Evolutionary conservation across 2,113 vertebrate species (phyloP).

Genomic region (Ceyx melanurus): DNA sequence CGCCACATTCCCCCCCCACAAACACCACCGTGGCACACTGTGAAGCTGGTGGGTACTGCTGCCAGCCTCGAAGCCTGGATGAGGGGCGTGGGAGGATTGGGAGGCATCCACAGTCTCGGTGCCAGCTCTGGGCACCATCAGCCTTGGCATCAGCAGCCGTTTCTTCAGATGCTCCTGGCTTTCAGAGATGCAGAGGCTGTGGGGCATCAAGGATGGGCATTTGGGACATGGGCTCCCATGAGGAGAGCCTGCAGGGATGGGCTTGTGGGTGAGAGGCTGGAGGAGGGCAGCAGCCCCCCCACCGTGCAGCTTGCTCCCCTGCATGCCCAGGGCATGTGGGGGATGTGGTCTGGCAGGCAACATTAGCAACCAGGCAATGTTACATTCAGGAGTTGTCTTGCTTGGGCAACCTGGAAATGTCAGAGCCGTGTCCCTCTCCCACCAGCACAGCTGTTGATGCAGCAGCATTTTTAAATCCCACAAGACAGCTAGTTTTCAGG

Average conservation of each 20-base stretch:
- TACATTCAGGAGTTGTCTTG: neutral
- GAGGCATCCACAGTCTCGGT: accelerated
- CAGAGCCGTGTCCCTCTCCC: neutral
- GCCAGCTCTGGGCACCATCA: slow-evolving; percentile 19
- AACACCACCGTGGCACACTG: accelerated
- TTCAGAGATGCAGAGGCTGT: accelerated
- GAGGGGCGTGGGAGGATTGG: slow-evolving; percentile 31
- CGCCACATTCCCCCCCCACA: accelerated
- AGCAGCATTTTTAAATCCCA: neutral
- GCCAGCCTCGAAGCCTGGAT: neutral
- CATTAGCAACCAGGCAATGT: neutral
- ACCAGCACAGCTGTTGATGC: neutral
- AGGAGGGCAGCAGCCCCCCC: accelerated
- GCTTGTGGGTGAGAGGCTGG: accelerated
- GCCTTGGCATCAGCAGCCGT: neutral
- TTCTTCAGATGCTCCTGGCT: neutral
- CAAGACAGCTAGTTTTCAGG: neutral
- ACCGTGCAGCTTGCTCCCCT: neutral
- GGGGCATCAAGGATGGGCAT: accelerated
- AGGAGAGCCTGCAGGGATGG: accelerated
- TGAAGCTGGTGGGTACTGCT: neutral
- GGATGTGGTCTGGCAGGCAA: neutral
- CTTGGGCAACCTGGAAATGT: neutral
- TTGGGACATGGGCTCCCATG: accelerated
- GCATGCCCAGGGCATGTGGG: accelerated